Evolutionary conservation across 2,888 invertebrate genomes (phyloP), one percentile per base, ranked within the genome.

Genomic region (Antheraea assamensis): DNA sequence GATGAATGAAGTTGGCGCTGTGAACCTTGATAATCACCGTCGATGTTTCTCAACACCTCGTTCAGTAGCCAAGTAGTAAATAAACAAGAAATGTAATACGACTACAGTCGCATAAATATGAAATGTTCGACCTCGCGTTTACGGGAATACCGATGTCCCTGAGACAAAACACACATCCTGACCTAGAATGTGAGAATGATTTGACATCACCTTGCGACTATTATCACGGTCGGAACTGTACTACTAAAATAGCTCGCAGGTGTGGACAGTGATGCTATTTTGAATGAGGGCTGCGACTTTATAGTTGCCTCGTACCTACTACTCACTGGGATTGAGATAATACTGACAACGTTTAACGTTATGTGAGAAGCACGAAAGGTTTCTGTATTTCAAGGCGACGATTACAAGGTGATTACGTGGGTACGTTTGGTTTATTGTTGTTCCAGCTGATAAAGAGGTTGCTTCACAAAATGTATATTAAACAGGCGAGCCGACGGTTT

Each of bases 171-270:
- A 86, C 83, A 88, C 84, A 81, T 82, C 82, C 86, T 89, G 93
- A 92, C 94, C 94, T 87, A 93, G 91, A 91, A 92, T 92, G 88
- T 93, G 88, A 92, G 92, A 93, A 94, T 93, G 93, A 89, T 91
- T 88, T 85, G 88, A 89, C 86, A 87, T 91, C 90, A 93, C 92
- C 93, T 93, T 92, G 93, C 87, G 82, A 79, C 84, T 83, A 84
- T 83, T 81, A 86, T 85, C 91, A 91, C 90, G 91, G 91, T 84
- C 92, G 87, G 84, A 81, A 83, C 85, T 77, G 84, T 85, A 88
- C 90, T 90, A 7, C n/a, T n/a, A 91, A 91, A 93, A 93, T 94
- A 92, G 92, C 78, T 82, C 87, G 89, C 93, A 94, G 94, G 94
- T 94, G 93, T 88, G 84, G 88, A 88, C 86, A 83, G 81, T 79